Conservation (phyloP, 2,113 vertebrate genomes). For the Mus musculus region GRCm39 chr1:109929501-109930000, state of each 20-base stretch:
- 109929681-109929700: background rate
- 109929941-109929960: background rate
- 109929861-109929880: background rate
- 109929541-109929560: background rate
- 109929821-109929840: background rate
- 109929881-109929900: background rate
- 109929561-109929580: background rate
- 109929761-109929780: background rate
- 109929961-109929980: background rate
- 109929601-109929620: background rate
- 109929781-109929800: background rate
- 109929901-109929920: background rate
- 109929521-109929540: background rate
- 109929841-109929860: background rate
- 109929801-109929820: rapidly evolving
- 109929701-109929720: background rate
- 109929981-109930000: background rate
- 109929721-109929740: background rate
- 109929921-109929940: background rate
- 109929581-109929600: no score
- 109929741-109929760: background rate
- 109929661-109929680: background rate
- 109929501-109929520: background rate
- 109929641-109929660: background rate
- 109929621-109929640: background rate